Percentiles rank a stretch among this genome's conserved stretches.
phyloP scores from a whole-genome alignment of 2,888 invertebrate genomes.

The Callimorpha dominula region DNA sequence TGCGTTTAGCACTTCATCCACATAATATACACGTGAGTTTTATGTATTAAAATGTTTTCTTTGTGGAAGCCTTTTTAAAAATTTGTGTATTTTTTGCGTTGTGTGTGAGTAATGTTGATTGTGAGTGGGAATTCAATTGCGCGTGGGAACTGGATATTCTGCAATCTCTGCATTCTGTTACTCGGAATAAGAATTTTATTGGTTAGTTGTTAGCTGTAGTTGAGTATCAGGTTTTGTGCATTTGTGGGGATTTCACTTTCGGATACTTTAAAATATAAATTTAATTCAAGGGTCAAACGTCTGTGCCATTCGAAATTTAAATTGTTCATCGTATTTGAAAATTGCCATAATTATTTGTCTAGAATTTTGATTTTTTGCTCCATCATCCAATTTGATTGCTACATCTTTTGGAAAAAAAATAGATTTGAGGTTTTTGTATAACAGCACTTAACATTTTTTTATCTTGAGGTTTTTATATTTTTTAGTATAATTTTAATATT shows the following conservation, averaged over 20 bases:
- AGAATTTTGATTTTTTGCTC: background rate
- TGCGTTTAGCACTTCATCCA: constrained; percentile 78
- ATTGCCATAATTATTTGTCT: background rate
- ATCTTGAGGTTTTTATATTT: background rate
- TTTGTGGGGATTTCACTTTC: constrained; percentile 8
- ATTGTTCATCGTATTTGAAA: background rate
- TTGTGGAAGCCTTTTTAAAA: background rate
- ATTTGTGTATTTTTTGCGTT: constrained; percentile 22
- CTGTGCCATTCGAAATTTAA: background rate
- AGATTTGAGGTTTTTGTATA: background rate
- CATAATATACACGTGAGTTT: constrained; percentile 82
- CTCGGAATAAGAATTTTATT: constrained; percentile 63
- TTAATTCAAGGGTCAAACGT: background rate
- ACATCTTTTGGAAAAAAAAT: background rate
- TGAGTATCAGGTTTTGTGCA: constrained; percentile 12
- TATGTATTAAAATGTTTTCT: constrained; percentile 12
- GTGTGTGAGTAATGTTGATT: constrained; percentile 23
- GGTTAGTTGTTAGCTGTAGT: constrained; percentile 46
- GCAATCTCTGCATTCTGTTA: constrained; percentile 77
- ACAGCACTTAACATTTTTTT: background rate
- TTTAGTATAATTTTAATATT: background rate
- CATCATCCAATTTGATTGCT: background rate
- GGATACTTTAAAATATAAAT: background rate
- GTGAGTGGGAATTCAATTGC: constrained; percentile 49
- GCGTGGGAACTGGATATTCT: constrained; percentile 77